These are phyloP conservation scores for Gymnopithys bicolor DNA, from an alignment of 2,797 vertebrate species.

Conservation along the genomic window DNA sequence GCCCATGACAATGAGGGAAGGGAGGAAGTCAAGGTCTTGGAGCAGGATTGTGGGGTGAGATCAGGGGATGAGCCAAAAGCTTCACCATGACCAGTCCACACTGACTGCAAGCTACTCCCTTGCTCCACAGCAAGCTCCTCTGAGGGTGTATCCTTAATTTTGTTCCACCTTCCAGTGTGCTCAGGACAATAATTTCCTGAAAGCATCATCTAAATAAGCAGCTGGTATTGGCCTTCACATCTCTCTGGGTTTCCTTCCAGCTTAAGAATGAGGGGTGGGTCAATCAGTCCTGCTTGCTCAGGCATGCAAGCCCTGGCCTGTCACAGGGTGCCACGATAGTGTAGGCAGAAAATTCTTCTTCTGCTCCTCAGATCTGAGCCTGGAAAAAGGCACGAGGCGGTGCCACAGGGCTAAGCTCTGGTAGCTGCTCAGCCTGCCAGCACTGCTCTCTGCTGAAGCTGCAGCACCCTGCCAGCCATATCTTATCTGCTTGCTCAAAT, in stretches of 20 bases:
- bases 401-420: neutral
- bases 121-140: neutral
- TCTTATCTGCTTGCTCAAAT: neutral
- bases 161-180: neutral
- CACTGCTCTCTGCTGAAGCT: neutral
- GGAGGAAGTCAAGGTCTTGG: neutral
- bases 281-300: neutral
- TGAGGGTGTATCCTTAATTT: neutral
- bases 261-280: neutral
- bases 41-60: neutral
- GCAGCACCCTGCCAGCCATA: rapidly evolving
- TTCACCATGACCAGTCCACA: neutral
- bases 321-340: rapidly evolving
- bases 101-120: neutral
- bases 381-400: neutral
- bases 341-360: neutral
- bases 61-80: neutral
- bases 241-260: neutral
- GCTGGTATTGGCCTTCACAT: neutral
- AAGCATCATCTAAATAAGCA: neutral
- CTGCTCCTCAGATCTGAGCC: neutral
- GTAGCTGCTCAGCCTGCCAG: neutral
- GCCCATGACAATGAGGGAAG: neutral
- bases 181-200: neutral
- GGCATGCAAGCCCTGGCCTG: neutral